Conservation (phyloP, 2,888 invertebrate genomes). For the Macrosiphum euphorbiae region DNA sequence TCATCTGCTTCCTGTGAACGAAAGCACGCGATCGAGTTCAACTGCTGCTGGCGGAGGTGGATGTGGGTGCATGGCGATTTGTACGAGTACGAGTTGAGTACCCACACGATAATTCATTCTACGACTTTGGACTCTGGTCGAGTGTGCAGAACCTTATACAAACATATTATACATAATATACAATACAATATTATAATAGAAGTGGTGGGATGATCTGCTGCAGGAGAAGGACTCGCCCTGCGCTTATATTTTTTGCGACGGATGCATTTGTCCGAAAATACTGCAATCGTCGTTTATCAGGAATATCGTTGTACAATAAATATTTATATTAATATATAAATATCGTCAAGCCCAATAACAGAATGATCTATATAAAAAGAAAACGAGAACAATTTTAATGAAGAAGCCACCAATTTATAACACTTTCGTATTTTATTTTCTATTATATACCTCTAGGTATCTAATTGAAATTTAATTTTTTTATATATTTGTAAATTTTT, state of each 20-base stretch:
- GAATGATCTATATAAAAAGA: too few species aligned
- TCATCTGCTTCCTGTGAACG: slow-evolving; percentile 72
- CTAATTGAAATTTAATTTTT: too few species aligned
- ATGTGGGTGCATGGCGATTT: not conserved
- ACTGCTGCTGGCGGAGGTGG: not conserved
- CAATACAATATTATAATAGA: not conserved
- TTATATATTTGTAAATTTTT: too few species aligned
- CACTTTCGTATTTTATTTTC: too few species aligned
- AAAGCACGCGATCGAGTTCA: not conserved
- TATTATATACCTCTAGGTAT: too few species aligned
- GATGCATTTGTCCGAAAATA: not conserved
- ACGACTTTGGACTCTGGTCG: not conserved
- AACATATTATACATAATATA: not conserved
- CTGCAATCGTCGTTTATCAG: not conserved
- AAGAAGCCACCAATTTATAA: too few species aligned
- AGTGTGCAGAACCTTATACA: not conserved
- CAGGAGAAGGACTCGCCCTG: not conserved
- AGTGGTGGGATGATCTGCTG: not conserved
- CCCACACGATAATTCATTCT: not conserved
- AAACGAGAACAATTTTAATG: too few species aligned
- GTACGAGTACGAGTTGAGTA: not conserved
- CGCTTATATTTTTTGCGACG: not conserved
- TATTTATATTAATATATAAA: too few species aligned
- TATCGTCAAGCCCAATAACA: too few species aligned
- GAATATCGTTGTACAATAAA: too few species aligned